Evolutionary conservation across 2,113 vertebrate species (phyloP), one percentile per base, ranked within the genome.

Genomic region (Meriones unguiculatus): DNA sequence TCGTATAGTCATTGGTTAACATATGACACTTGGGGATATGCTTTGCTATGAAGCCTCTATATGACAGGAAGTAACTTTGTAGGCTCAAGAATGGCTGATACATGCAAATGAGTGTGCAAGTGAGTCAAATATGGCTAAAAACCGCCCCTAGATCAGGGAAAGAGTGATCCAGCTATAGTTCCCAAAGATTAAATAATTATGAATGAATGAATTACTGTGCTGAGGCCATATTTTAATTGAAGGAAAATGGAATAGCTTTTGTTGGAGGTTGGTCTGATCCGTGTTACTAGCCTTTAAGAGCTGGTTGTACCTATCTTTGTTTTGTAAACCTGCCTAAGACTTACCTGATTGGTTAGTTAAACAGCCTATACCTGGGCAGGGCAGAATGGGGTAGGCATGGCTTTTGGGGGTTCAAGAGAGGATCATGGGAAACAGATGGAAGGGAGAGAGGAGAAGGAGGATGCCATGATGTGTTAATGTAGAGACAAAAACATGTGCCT

Each of bases 161-260:
- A 41, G 11, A 2, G 7, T 46, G 8, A 25, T 82, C 22, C 64
- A 54, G 28, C 38, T 59, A 59, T 94, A 35, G 17, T 86, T 22
- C 76, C 59, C 50, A 3, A 78, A 77, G 15, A 59, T 73, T 94
- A 76, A 46, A 41, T 90, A 76, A 87, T 94, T 89, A 94, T 10
- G 9, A 69, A 86, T 91, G 46, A 89, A 73, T 89, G 78, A 81
- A 76, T 93, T 91, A 80, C 67, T 85, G 4, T 85, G 15, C 15
- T 82, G 20, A 93, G 69, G 28, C 81, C 69, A 50, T 90, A 32
- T 90, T 94, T 93, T 82, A 65, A 95, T 38, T 57, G 46, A 25
- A 38, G 32, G 12, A 41, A 94, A 93, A 73, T 69, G 22, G 6
- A 92, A 10, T 95, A 35, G 9, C 46, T 46, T 46, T 46, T 46